Percentiles rank a stretch among this genome's conserved stretches.
phyloP scores from a whole-genome alignment of 2,888 invertebrate genomes.

The Drosophila borborema region DNA sequence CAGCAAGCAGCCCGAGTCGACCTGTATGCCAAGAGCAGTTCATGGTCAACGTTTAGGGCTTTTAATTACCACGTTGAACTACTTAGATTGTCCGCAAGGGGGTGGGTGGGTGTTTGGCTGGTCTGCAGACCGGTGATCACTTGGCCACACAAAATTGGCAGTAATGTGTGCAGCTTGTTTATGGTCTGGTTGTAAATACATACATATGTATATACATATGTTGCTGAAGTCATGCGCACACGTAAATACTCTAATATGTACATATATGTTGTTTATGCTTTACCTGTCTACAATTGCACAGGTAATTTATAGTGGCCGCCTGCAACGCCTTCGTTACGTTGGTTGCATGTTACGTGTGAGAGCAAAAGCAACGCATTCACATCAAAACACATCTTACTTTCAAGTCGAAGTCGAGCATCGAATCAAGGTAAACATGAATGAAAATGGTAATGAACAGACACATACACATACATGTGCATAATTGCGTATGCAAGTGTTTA shows the following conservation, averaged over 20 bases:
- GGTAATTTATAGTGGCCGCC: slow-evolving; percentile 45
- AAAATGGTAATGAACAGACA: neutral
- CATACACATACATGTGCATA: neutral
- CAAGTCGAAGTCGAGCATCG: neutral
- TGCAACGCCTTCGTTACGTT: slow-evolving; percentile 58
- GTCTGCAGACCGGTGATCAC: slow-evolving; percentile 11
- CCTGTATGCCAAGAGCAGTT: slow-evolving; percentile 38
- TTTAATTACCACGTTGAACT: slow-evolving; percentile 30
- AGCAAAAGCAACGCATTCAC: slow-evolving; percentile 21
- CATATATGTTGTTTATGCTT: slow-evolving; percentile 1
- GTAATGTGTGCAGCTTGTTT: slow-evolving; percentile 9
- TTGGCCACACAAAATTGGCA: slow-evolving; percentile 30
- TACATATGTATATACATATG: neutral
- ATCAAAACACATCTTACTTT: slow-evolving; percentile 15
- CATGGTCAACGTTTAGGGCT: slow-evolving; percentile 39
- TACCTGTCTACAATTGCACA: slow-evolving; percentile 28
- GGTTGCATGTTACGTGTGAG: slow-evolving; percentile 43
- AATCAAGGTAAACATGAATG: slow-evolving; percentile 20
- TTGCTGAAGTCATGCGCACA: neutral
- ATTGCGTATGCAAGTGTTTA: slow-evolving; percentile 3
- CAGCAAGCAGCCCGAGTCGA: slow-evolving; percentile 1
- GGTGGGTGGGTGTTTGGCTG: slow-evolving; percentile 22
- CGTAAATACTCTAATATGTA: neutral
- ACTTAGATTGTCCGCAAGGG: neutral
- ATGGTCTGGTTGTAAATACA: slow-evolving; percentile 7